Conservation (phyloP, 2,888 invertebrate species). For the Amblyteles armatorius region DNA sequence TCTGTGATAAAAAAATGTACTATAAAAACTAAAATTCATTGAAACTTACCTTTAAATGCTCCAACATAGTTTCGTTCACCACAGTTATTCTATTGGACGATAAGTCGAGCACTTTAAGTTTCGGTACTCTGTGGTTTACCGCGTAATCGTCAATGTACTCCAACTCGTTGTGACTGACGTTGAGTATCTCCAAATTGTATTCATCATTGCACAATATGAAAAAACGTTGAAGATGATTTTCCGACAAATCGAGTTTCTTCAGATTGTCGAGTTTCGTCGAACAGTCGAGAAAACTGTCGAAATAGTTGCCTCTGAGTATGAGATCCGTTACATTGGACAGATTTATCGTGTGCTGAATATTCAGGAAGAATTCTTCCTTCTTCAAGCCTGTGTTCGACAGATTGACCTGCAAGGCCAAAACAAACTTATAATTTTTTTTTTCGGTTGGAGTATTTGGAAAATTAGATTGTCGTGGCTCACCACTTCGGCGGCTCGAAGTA, state of each 20-base stretch:
- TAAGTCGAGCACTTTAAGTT: slow-evolving; percentile 79
- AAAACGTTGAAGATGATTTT: slow-evolving; percentile 89
- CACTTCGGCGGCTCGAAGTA: slow-evolving; percentile 44
- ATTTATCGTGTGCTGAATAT: slow-evolving; percentile 73
- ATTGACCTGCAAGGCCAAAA: slow-evolving; percentile 74
- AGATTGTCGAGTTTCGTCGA: slow-evolving; percentile 92
- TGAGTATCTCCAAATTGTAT: slow-evolving; percentile 94
- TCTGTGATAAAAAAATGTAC: background rate
- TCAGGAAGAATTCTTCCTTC: slow-evolving; percentile 81
- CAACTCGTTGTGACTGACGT: slow-evolving; percentile 93
- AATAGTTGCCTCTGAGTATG: slow-evolving; percentile 79
- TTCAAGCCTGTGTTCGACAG: slow-evolving; percentile 76
- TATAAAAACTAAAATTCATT: background rate
- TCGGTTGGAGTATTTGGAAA: background rate
- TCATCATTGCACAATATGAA: slow-evolving; percentile 91
- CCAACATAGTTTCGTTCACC: slow-evolving; percentile 82
- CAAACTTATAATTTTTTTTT: background rate
- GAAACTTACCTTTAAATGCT: slow-evolving; percentile 79
- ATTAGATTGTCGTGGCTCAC: slow-evolving; percentile 54
- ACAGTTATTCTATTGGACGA: slow-evolving; percentile 79
- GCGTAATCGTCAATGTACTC: slow-evolving; percentile 88
- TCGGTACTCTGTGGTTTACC: slow-evolving; percentile 78
- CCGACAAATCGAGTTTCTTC: slow-evolving; percentile 92
- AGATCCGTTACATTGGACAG: slow-evolving; percentile 78
- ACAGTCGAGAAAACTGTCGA: slow-evolving; percentile 83